phyloP scores from a whole-genome alignment of 1,140 invertebrate species.

The Ylistrum balloti region DNA sequence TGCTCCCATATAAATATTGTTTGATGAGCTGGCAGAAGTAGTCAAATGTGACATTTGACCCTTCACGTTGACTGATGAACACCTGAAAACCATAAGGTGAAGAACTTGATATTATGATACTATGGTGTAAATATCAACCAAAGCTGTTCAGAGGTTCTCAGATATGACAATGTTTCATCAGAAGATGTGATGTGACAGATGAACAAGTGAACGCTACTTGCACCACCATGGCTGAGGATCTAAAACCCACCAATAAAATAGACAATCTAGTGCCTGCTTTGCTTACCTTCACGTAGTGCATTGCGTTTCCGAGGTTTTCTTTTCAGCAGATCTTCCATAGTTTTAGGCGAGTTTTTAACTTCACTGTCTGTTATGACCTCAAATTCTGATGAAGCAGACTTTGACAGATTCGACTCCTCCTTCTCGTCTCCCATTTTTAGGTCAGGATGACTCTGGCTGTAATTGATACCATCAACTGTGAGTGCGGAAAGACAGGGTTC shows the following conservation, averaged over 20 bases:
- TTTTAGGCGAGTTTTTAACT: constrained; percentile 74
- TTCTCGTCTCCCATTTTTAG: constrained; percentile 56
- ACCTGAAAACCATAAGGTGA: too few relatives aligned
- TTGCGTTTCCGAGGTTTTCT: constrained; percentile 75
- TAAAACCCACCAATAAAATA: not conserved
- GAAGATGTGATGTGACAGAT: not conserved
- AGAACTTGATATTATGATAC: too few relatives aligned
- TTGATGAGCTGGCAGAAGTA: too few relatives aligned
- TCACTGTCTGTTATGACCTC: constrained; percentile 83
- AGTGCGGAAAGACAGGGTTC: constrained; percentile 55
- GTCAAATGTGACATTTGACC: too few relatives aligned
- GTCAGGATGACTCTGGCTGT: constrained; percentile 65
- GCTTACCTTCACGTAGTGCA: constrained; percentile 76
- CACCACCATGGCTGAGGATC: not conserved
- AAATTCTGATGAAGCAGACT: constrained; percentile 90
- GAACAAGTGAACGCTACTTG: not conserved
- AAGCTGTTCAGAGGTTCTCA: too few relatives aligned
- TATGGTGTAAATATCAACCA: too few relatives aligned
- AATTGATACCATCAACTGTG: constrained; percentile 7
- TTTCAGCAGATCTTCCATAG: constrained; percentile 69
- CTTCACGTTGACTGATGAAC: too few relatives aligned
- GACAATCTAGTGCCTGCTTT: too few relatives aligned
- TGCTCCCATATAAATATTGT: too few relatives aligned
- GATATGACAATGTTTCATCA: too few relatives aligned
- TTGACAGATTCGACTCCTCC: constrained; percentile 49